Percentiles rank a stretch among this genome's conserved stretches.
Conservation (phyloP, 2,797 vertebrate genomes). For the Sandelia bainsii region DNA sequence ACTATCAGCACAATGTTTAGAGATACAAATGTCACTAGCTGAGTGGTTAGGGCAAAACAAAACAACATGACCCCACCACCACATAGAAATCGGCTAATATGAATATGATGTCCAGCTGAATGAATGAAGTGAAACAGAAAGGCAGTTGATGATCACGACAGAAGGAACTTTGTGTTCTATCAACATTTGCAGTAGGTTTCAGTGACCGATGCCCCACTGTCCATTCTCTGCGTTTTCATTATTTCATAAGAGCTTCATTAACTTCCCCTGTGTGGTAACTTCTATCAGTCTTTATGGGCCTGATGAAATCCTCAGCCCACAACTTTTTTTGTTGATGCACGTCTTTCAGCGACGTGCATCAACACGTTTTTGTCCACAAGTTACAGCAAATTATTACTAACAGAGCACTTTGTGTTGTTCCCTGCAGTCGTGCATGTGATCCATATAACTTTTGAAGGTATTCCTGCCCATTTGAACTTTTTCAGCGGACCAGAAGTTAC, state of each 20-base stretch:
- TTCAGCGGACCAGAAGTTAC: not conserved
- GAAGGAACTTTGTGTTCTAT: not conserved
- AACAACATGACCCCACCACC: not conserved
- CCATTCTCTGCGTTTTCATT: not conserved
- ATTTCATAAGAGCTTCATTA: slow-evolving; percentile 33
- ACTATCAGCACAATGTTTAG: not conserved
- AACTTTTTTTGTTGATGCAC: slow-evolving; percentile 3
- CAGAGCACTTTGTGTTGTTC: not conserved
- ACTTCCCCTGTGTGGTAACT: slow-evolving; percentile 47
- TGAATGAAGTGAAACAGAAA: slow-evolving; percentile 13
- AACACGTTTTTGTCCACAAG: slow-evolving; percentile 27
- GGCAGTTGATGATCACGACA: not conserved
- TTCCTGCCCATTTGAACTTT: not conserved
- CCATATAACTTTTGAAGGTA: not conserved
- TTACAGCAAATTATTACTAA: slow-evolving; percentile 1
- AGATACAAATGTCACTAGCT: not conserved
- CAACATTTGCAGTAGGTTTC: not conserved
- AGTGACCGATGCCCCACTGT: not conserved
- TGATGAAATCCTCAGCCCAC: slow-evolving; percentile 11
- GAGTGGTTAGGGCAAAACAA: not conserved
- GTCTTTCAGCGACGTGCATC: slow-evolving; percentile 1
- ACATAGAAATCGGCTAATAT: not conserved
- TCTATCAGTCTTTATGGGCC: not conserved
- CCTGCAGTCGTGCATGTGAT: not conserved
- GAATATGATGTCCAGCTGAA: not conserved